phyloP scores from a whole-genome alignment of 2,888 invertebrate genomes.

The Microctonus hyperodae region DNA sequence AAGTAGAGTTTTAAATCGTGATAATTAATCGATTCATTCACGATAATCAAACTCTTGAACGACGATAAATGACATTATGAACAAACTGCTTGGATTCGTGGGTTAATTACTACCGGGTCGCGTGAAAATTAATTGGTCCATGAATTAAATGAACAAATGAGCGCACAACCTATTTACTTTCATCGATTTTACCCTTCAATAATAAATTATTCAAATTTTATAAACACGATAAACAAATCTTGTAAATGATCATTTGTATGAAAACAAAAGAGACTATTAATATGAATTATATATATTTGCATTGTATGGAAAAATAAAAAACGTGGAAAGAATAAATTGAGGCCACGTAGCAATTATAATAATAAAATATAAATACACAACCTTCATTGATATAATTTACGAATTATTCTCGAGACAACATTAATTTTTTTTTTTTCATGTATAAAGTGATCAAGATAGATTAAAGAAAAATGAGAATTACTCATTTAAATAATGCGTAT shows the following conservation, averaged over 20 bases:
- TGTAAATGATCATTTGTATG: neutral
- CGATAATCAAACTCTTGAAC: neutral
- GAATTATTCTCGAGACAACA: no score
- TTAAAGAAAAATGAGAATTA: no score
- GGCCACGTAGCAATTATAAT: neutral
- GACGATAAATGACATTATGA: neutral
- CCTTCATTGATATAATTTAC: neutral
- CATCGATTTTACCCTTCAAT: neutral
- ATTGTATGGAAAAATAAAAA: neutral
- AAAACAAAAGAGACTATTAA: neutral
- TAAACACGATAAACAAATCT: neutral
- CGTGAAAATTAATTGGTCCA: conserved; percentile 1
- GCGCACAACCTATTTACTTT: neutral
- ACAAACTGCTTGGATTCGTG: neutral
- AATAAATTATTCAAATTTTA: neutral
- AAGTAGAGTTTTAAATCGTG: neutral
- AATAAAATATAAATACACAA: neutral
- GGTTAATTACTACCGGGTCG: conserved; percentile 5
- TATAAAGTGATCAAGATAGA: neutral
- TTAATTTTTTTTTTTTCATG: neutral
- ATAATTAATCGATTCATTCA: conserved; percentile 4
- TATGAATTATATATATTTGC: neutral
- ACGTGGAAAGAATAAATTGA: neutral
- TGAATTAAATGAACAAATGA: neutral
- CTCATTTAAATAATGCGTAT: no score